phyloP scores from a whole-genome alignment of 2,888 invertebrate genomes.

The Dolichopus griseipennis region DNA sequence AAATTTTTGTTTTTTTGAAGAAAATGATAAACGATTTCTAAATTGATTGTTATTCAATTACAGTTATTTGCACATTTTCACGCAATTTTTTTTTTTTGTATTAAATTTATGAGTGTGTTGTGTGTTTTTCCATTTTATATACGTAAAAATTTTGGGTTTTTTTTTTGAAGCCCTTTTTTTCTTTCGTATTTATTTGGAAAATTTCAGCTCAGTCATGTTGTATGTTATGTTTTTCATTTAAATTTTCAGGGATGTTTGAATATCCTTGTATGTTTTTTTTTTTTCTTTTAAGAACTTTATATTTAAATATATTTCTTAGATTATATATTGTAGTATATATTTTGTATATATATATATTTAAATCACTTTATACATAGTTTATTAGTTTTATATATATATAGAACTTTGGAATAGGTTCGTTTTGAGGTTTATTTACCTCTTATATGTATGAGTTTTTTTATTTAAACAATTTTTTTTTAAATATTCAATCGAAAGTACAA shows the following conservation, averaged over 20 bases:
- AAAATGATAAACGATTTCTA: background rate
- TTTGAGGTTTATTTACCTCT: too few relatives aligned
- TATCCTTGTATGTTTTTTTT: background rate
- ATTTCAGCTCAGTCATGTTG: background rate
- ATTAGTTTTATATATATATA: too few relatives aligned
- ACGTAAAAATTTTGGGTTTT: background rate
- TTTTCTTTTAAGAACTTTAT: background rate
- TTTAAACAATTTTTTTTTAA: too few relatives aligned
- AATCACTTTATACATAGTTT: too few relatives aligned
- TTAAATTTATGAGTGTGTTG: background rate
- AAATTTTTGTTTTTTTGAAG: background rate
- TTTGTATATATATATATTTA: too few relatives aligned
- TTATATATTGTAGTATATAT: too few relatives aligned
- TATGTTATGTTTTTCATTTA: background rate
- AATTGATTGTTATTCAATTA: slow-evolving; percentile 6
- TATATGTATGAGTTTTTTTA: too few relatives aligned
- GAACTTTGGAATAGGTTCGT: too few relatives aligned
- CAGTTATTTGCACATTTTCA: slow-evolving; percentile 6
- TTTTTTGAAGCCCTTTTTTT: background rate
- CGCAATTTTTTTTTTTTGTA: background rate
- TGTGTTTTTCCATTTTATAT: background rate
- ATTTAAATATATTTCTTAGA: too few relatives aligned
- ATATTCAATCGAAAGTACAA: too few relatives aligned
- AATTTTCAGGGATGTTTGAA: background rate
- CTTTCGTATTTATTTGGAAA: background rate